Evolutionary conservation across 2,888 invertebrate species (phyloP), one percentile per base, ranked within the genome.

Genomic region (Parelbella ahira): DNA sequence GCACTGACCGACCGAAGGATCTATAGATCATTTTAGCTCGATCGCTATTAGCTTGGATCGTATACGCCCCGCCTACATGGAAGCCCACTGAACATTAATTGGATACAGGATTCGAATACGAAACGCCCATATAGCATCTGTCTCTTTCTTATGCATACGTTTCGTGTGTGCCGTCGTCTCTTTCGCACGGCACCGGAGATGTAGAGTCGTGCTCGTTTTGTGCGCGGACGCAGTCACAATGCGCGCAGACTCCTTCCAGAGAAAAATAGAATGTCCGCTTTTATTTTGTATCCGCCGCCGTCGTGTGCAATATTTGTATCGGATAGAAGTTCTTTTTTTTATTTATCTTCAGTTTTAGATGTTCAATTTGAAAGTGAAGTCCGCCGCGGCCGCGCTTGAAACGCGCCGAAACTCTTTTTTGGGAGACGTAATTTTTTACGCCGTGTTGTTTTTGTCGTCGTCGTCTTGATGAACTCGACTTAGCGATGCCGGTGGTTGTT

Each of bases 21-120:
- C 86, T 83, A 83, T 86, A 83, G 83, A 86, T 87, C 87, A 86
- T 87, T 83, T 82, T 71, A 69, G 60, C 76, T 81, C 74, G 73
- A 79, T 79, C 75, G 77, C 78, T 80, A 84, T 86, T 87, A 84
- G 84, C 69, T 68, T 79, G 77, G 68, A 73, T 72, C 71, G 60
- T 53, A 50, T 20, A 63, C 54, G 76, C 81, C 65, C 81, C 86
- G 79, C 86, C 86, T 64, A 64, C 68, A 59, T 73, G 56, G 68
- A 84, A 83, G 82, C 82, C 80, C 86, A 84, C 78, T 86, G 84
- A 84, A 63, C 87, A 81, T 86, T 82, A 87, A 86, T 87, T 87
- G 86, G 87, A 70, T 68, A 71, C 69, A 58, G 74, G 74, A 74
- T 65, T 77, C 63, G 68, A 76, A 61, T 67, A 63, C 58, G 76